Evolutionary conservation across 2,888 invertebrate species (phyloP).

Genomic region (Rotaria sp.): DNA sequence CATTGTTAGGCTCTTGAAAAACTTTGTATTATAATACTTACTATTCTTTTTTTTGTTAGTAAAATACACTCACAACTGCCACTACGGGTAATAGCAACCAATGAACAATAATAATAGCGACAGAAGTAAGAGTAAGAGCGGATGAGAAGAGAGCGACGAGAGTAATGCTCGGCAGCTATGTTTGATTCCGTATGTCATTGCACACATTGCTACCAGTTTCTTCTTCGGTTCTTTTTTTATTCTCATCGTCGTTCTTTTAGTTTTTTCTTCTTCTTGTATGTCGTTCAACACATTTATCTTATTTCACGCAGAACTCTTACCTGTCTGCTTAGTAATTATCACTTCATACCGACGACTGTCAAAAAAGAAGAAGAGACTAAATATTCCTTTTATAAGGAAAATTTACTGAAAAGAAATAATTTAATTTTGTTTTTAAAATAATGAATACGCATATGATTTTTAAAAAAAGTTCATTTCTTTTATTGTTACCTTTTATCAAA

Average conservation of each 20-base stretch:
- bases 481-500: background rate
- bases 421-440: background rate
- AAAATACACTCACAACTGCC: background rate
- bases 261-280: background rate
- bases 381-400: no score
- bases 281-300: slow-evolving; percentile 1
- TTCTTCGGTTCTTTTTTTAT: background rate
- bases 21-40: background rate
- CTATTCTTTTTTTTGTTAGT: background rate
- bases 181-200: background rate
- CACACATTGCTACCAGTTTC: background rate
- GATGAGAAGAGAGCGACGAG: background rate
- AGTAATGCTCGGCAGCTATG: background rate
- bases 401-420: background rate
- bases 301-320: background rate
- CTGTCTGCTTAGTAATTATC: background rate
- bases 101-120: background rate
- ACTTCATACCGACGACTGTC: background rate
- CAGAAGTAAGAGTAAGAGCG: background rate
- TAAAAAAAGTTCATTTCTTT: background rate
- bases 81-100: background rate
- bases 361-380: background rate
- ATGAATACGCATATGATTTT: background rate
- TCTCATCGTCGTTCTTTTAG: background rate
- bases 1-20: background rate